Conservation (phyloP, 1,140 invertebrate species). For the Neodiprion virginianus region DNA sequence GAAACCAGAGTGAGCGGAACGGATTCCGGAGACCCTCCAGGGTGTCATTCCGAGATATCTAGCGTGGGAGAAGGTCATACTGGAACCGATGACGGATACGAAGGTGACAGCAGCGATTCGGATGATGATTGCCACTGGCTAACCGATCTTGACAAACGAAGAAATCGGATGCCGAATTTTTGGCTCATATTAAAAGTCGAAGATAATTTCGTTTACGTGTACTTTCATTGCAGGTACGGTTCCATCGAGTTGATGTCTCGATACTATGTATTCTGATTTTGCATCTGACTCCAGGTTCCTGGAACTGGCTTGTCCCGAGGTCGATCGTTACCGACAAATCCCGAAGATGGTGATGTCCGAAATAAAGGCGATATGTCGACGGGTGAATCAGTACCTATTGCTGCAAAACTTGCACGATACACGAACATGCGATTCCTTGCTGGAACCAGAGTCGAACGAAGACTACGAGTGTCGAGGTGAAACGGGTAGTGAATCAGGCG, state of each 20-base stretch:
- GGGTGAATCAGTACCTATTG: slow-evolving; percentile 77
- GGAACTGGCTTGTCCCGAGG: slow-evolving; percentile 62
- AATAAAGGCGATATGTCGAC: slow-evolving; percentile 69
- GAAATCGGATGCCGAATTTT: slow-evolving; percentile 72
- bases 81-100: slow-evolving; percentile 66
- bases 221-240: slow-evolving; percentile 73
- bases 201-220: slow-evolving; percentile 68
- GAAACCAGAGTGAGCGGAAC: slow-evolving; percentile 36
- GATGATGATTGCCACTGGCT: slow-evolving; percentile 71
- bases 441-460: slow-evolving; percentile 74
- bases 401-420: slow-evolving; percentile 76
- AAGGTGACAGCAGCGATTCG: slow-evolving; percentile 64
- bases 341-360: slow-evolving; percentile 64
- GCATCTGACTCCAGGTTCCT: slow-evolving; percentile 59
- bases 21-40: slow-evolving; percentile 52
- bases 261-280: no score
- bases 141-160: slow-evolving; percentile 62
- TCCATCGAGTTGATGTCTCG: neutral
- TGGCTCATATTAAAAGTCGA: slow-evolving; percentile 77
- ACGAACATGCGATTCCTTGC: slow-evolving; percentile 71
- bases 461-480: slow-evolving; percentile 56
- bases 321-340: slow-evolving; percentile 63
- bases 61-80: slow-evolving; percentile 58
- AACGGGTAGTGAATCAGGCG: slow-evolving; percentile 27
- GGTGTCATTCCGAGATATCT: slow-evolving; percentile 57